These are phyloP conservation scores for Folsomia manolachei DNA, from an alignment of 2,888 invertebrate species.

Conservation along the genomic window DNA sequence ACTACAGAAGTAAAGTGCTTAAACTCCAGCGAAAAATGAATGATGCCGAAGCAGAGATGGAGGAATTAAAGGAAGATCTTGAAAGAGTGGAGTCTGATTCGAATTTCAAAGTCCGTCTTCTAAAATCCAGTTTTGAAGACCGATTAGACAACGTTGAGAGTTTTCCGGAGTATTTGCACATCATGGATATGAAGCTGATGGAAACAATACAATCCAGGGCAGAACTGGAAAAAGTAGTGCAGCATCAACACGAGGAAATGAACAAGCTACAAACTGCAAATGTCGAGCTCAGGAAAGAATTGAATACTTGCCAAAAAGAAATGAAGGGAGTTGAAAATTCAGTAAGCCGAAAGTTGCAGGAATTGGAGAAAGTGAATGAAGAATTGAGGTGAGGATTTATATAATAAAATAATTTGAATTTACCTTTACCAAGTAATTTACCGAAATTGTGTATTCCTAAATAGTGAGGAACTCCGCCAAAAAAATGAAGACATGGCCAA, in stretches of 20 bases:
- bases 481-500: no score
- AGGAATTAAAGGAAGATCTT: slow-evolving; percentile 38
- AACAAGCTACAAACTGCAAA: slow-evolving; percentile 12
- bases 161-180: slow-evolving; percentile 43
- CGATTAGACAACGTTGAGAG: slow-evolving; percentile 41
- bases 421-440: no score
- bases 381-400: slow-evolving; percentile 24
- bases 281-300: neutral
- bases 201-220: slow-evolving; percentile 21
- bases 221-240: slow-evolving; percentile 22
- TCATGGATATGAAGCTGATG: slow-evolving; percentile 34
- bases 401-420: no score
- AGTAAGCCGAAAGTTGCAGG: slow-evolving; percentile 10
- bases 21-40: slow-evolving; percentile 39
- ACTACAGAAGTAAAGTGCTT: slow-evolving; percentile 18
- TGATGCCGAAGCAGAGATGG: slow-evolving; percentile 40
- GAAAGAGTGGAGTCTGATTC: slow-evolving; percentile 45
- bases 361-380: slow-evolving; percentile 24
- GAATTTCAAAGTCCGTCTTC: slow-evolving; percentile 38
- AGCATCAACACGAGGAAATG: slow-evolving; percentile 19
- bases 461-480: no score
- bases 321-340: neutral
- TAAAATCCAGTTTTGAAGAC: slow-evolving; percentile 43
- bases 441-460: no score
- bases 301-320: neutral